Conservation (phyloP, 1,140 invertebrate species). For the Drosophila orosa region DNA sequence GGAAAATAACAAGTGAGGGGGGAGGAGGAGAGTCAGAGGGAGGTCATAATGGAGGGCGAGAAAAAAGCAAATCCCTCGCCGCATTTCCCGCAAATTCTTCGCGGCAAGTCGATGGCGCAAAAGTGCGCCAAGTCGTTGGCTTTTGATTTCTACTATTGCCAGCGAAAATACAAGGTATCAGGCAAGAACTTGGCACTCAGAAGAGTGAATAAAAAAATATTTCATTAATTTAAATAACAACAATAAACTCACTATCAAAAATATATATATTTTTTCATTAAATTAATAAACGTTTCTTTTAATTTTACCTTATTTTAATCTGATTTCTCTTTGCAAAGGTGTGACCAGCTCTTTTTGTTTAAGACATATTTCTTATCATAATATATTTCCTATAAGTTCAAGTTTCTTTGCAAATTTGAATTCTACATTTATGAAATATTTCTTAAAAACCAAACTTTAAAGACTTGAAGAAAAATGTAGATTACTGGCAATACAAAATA, state of each 20-base stretch:
- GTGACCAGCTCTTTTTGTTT: not conserved
- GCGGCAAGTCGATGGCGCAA: slow-evolving; percentile 28
- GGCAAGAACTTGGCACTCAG: no score
- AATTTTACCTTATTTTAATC: no score
- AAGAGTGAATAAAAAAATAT: not conserved
- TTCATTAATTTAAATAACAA: not conserved
- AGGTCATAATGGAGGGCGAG: slow-evolving; percentile 2
- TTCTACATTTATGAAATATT: no score
- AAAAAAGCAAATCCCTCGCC: slow-evolving; percentile 30
- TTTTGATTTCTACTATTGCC: slow-evolving; percentile 12
- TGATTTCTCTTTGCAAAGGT: no score
- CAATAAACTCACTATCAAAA: no score
- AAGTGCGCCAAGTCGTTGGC: slow-evolving; percentile 41
- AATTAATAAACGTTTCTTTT: no score
- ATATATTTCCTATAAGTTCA: no score
- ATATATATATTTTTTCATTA: no score
- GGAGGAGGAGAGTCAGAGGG: not conserved
- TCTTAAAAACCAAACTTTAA: no score
- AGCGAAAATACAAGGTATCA: slow-evolving; percentile 24
- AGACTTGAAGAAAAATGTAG: no score
- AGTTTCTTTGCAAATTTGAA: not conserved
- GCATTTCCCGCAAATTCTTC: slow-evolving; percentile 19
- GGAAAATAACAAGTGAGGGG: slow-evolving; percentile 6
- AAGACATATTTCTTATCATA: no score
- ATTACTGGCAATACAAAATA: no score